Conservation (phyloP, 2,113 vertebrate genomes). For the Melierax canorus region DNA sequence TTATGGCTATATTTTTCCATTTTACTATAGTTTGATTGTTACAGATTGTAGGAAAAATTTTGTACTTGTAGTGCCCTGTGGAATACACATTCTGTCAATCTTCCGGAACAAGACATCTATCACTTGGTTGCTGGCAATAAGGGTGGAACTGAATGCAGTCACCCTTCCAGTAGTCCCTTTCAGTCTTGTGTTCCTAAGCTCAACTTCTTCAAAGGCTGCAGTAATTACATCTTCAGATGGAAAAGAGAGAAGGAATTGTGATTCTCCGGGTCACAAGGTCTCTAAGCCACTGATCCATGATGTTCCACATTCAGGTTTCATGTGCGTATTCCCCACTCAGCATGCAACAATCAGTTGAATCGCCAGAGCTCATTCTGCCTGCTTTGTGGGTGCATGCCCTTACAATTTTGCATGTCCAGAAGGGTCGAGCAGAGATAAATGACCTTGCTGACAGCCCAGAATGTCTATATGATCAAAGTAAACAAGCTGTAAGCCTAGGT, state of each 20-base stretch:
- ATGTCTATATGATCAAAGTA: not conserved
- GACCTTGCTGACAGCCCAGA: not conserved
- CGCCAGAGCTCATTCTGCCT: not conserved
- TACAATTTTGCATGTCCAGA: not conserved
- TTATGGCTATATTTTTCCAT: not conserved
- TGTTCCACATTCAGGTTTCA: not conserved
- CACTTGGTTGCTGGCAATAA: not conserved
- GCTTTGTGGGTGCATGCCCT: not conserved
- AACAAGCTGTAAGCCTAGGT: not conserved
- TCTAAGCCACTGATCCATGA: not conserved
- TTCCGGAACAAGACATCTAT: not conserved
- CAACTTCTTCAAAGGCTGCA: not conserved
- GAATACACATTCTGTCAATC: not conserved
- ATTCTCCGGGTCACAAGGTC: not conserved
- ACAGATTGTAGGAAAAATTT: not conserved
- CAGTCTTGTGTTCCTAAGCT: not conserved
- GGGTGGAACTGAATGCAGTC: not conserved
- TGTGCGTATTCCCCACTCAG: not conserved
- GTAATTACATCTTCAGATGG: not conserved
- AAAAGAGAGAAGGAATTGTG: not conserved
- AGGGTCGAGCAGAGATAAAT: not conserved
- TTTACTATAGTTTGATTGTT: not conserved
- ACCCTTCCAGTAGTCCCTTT: not conserved
- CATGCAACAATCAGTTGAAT: not conserved
- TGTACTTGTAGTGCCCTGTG: not conserved